phyloP scores from a whole-genome alignment of 2,113 vertebrate genomes.

The Sceloporus tristichus region DNA sequence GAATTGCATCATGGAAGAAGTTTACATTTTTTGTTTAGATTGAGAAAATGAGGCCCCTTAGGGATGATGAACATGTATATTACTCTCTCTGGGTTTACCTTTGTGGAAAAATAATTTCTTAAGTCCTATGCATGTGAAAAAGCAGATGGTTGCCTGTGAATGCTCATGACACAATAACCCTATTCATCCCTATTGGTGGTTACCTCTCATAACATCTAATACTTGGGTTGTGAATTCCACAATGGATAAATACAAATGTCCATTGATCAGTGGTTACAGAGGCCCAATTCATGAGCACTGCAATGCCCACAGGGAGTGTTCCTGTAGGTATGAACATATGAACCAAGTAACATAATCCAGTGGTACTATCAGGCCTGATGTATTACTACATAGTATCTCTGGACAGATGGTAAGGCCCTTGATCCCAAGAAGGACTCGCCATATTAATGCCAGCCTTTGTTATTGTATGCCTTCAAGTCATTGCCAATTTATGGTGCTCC shows the following conservation, averaged over 20 bases:
- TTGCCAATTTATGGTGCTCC: too few relatives aligned
- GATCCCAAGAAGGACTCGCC: too few relatives aligned
- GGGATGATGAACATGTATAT: constrained; percentile 2
- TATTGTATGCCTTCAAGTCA: too few relatives aligned
- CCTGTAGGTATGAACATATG: neutral
- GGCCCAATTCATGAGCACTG: neutral
- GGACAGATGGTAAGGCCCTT: neutral
- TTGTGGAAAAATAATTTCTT: neutral
- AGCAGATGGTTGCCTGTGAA: neutral
- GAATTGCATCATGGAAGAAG: neutral
- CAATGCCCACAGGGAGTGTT: neutral
- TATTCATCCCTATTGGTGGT: neutral
- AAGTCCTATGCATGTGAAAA: neutral
- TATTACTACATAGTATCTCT: neutral
- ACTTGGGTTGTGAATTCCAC: neutral
- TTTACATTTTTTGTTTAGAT: neutral
- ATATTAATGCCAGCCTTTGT: too few relatives aligned
- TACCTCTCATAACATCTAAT: neutral
- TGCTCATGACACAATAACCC: neutral
- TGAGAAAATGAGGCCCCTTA: neutral
- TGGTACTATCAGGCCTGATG: neutral
- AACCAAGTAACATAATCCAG: neutral
- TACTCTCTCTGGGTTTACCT: neutral
- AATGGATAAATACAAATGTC: neutral
- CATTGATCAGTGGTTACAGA: neutral